These are phyloP conservation scores for Fragum fragum DNA, from an alignment of 2,888 invertebrate genomes.

Conservation along the genomic window DNA sequence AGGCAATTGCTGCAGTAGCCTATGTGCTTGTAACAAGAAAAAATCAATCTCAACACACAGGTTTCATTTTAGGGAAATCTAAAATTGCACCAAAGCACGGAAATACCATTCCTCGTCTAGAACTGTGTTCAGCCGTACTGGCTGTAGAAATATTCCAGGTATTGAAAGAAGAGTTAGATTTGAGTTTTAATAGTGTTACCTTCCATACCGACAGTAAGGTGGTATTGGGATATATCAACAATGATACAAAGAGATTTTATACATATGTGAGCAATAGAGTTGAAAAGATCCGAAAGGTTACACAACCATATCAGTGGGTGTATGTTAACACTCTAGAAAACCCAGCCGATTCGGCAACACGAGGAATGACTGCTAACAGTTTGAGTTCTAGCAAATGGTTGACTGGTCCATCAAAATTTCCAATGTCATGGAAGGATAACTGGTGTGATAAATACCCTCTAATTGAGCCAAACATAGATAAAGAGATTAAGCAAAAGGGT, in stretches of 20 bases:
- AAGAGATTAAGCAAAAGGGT: too few relatives aligned
- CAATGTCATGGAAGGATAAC: neutral
- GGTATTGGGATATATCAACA: constrained; percentile 37
- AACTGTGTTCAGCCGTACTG: constrained; percentile 31
- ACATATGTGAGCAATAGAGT: constrained; percentile 30
- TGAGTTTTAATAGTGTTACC: neutral
- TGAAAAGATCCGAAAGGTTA: neutral
- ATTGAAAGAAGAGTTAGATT: constrained; percentile 31
- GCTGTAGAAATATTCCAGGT: constrained; percentile 16
- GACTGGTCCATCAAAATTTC: neutral
- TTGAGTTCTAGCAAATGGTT: neutral
- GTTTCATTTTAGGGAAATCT: neutral
- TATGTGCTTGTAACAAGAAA: too few relatives aligned
- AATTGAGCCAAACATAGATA: too few relatives aligned
- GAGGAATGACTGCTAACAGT: neutral
- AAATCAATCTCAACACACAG: neutral
- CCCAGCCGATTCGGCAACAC: neutral
- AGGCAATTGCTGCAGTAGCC: constrained; percentile 54
- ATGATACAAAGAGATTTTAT: constrained; percentile 37
- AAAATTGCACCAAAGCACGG: neutral
- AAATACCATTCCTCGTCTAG: neutral
- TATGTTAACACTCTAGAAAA: neutral
- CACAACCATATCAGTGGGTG: neutral
- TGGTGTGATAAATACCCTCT: too few relatives aligned
- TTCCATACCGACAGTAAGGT: constrained; percentile 40